A percentile compares a stretch with the other conserved stretches of the same genome.
These are phyloP conservation scores for Artemia sinica DNA, from an alignment of 2,888 invertebrate genomes.

Conservation along the genomic window DNA sequence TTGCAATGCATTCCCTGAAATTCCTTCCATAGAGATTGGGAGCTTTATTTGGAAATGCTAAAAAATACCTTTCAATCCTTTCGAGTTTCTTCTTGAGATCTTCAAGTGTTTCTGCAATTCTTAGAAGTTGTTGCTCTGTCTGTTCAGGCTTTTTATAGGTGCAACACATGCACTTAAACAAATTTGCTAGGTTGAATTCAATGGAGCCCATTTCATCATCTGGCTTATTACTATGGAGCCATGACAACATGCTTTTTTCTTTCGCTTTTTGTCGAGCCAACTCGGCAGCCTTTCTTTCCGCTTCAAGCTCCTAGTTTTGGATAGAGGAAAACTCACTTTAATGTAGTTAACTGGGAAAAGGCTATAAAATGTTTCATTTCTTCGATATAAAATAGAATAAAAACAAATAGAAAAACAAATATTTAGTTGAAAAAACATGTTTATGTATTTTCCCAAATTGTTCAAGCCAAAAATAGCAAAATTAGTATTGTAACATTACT, in stretches of 20 bases:
- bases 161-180: slow-evolving; percentile 40
- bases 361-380: too few species aligned
- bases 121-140: slow-evolving; percentile 32
- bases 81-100: slow-evolving; percentile 35
- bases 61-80: slow-evolving; percentile 33
- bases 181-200: slow-evolving; percentile 38
- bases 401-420: too few species aligned
- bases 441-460: too few species aligned
- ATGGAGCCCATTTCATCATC: slow-evolving; percentile 36
- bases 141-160: slow-evolving; percentile 34
- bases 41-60: too few species aligned
- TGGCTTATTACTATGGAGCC: slow-evolving; percentile 26
- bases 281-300: slow-evolving; percentile 29
- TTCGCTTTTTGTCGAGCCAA: slow-evolving; percentile 32
- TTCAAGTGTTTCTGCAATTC: slow-evolving; percentile 33
- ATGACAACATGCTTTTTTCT: slow-evolving; percentile 31
- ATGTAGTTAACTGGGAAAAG: slow-evolving; percentile 14
- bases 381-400: too few species aligned
- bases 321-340: not conserved
- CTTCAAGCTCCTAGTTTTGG: slow-evolving; percentile 29
- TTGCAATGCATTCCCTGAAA: too few species aligned
- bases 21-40: too few species aligned
- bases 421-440: too few species aligned
- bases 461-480: too few species aligned
- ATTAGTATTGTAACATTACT: too few species aligned